Evolutionary conservation across 2,888 invertebrate genomes (phyloP), one percentile per base, ranked within the genome.

Genomic region (Dryocosmus kuriphilus): DNA sequence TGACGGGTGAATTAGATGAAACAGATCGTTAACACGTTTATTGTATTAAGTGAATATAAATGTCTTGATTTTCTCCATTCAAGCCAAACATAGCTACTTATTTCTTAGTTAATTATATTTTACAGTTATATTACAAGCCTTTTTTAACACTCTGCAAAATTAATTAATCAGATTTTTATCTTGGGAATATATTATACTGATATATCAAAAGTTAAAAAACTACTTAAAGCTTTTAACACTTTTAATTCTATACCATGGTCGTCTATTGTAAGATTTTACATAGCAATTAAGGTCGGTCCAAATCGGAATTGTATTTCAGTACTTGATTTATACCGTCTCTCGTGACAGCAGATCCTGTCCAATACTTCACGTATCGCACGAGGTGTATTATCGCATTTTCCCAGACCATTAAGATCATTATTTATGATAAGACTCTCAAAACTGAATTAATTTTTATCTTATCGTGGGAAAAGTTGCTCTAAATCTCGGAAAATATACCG

Each of bases 351-450:
- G 86, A 88, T 85, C 81, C 81, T 79, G 81, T 81, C 83, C 83
- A 85, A 87, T 87, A 86, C 85, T 87, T 86, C 82, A 83, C 80
- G 84, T 85, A 87, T 85, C 84, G 84, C 85, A 85, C 80, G 81
- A 82, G 81, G 75, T 79, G 77, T 57, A 57, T 57, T 79, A 74
- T 77, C 79, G 85, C 83, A 85, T 87, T 84, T 80, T 79, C 79
- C 75, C 78, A 77, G 76, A 80, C 77, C 76, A 77, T 76, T 79
- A 30, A 79, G 24, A 24, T 57, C 22, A 57, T 57, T 57, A 57
- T 57, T 57, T 22, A 57, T 24, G 24, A 57, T 57, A 55, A 22
- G 22, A 1, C 9, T 4, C 55, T 55, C 55, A 55, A 55, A 22
- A n/a, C 3, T 55, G 2, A 55, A 55, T n/a, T 55, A 22, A 2